These are phyloP conservation scores for Ammospiza caudacuta DNA, from an alignment of 2,113 vertebrate species.

Conservation along the genomic window DNA sequence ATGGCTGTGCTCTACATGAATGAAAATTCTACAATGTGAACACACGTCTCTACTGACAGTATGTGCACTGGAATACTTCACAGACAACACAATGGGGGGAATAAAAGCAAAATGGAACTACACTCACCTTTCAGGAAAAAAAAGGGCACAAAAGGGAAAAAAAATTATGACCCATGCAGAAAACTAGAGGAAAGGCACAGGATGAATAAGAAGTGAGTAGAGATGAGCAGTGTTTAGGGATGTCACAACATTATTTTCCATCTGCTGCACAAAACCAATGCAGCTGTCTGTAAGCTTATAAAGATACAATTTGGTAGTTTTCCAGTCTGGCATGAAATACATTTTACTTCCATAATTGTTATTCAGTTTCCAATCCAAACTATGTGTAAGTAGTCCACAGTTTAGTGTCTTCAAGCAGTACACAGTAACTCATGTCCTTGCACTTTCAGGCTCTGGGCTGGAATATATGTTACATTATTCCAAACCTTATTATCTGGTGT, in stretches of 20 bases:
- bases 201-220: slow-evolving; percentile 63
- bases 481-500: background rate
- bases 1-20: background rate
- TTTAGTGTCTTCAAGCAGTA: slow-evolving; percentile 40
- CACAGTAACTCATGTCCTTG: slow-evolving; percentile 10
- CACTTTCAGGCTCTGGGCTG: background rate
- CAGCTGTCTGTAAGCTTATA: background rate
- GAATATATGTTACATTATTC: background rate
- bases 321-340: background rate
- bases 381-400: background rate
- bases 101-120: slow-evolving; percentile 55
- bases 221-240: slow-evolving; percentile 63
- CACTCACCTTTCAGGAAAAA: slow-evolving; percentile 42
- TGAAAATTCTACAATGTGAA: background rate
- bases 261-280: slow-evolving; percentile 57
- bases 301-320: slow-evolving; percentile 20
- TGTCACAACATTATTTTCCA: slow-evolving; percentile 85
- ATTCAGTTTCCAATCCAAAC: background rate
- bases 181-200: slow-evolving; percentile 62
- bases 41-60: slow-evolving; percentile 55
- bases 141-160: slow-evolving; percentile 53
- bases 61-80: slow-evolving; percentile 44
- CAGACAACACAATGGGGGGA: slow-evolving; percentile 40
- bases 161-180: slow-evolving; percentile 67
- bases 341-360: background rate